These are phyloP conservation scores for Argopecten irradians DNA, from an alignment of 1,140 invertebrate species.

Conservation along the genomic window DNA sequence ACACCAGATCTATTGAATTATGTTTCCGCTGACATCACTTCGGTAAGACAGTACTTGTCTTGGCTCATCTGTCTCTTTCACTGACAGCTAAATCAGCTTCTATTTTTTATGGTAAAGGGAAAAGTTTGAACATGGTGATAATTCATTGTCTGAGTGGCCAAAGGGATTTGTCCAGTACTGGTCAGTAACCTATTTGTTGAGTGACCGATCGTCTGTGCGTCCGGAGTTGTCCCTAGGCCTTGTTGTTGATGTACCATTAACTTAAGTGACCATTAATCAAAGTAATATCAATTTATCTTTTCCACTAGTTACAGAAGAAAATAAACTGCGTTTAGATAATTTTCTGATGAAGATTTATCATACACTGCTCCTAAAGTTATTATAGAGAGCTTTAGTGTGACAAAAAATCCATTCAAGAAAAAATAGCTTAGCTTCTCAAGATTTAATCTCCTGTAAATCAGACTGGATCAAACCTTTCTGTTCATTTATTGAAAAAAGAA, in stretches of 20 bases:
- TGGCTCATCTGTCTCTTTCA: neutral
- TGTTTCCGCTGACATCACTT: neutral
- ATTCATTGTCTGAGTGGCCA: neutral
- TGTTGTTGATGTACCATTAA: neutral
- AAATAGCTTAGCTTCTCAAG: too few relatives aligned
- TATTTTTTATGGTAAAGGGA: neutral
- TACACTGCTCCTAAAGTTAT: neutral
- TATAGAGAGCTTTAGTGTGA: neutral
- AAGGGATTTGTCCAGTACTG: neutral
- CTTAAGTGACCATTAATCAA: neutral
- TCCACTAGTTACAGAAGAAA: neutral
- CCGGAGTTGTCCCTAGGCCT: neutral
- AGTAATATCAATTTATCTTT: neutral
- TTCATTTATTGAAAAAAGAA: too few relatives aligned
- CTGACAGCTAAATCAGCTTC: constrained; percentile 1
- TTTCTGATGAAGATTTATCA: neutral
- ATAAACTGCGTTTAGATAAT: neutral
- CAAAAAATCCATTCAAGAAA: too few relatives aligned
- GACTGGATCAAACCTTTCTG: too few relatives aligned
- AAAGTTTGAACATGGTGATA: neutral
- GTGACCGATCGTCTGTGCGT: neutral
- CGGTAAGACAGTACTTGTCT: neutral
- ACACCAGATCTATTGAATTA: constrained; percentile 8
- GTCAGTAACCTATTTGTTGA: constrained; percentile 7
- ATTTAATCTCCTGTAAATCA: too few relatives aligned